phyloP scores from a whole-genome alignment of 92 coral and sea anemone species.

The Phenganax marumi region DNA sequence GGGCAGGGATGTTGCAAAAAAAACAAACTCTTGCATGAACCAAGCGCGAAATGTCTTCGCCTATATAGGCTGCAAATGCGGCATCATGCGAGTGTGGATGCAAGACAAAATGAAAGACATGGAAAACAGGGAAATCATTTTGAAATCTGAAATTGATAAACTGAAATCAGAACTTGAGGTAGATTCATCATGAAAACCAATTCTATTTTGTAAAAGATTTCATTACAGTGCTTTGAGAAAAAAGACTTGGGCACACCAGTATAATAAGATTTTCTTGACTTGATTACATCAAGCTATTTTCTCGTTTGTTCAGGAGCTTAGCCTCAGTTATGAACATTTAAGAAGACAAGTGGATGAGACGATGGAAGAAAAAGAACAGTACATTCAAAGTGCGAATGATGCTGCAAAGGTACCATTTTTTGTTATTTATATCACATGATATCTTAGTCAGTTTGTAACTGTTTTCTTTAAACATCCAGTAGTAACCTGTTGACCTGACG shows the following conservation, averaged over 20 bases:
- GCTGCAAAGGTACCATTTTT: constrained; percentile 23
- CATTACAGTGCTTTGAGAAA: no score
- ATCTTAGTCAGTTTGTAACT: no score
- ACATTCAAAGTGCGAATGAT: constrained; percentile 37
- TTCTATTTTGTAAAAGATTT: no score
- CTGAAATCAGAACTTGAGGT: constrained; percentile 40
- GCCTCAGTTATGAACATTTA: constrained; percentile 39
- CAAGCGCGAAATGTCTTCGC: no score
- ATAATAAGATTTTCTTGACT: no score
- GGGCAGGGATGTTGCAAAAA: no score
- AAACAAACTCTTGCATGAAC: no score
- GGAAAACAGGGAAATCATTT: constrained; percentile 15
- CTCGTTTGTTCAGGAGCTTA: neutral
- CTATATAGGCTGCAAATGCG: no score
- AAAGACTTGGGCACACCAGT: no score
- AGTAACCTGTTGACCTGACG: neutral
- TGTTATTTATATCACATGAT: no score
- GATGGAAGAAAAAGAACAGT: constrained; percentile 41
- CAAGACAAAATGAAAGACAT: constrained; percentile 10
- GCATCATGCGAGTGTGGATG: neutral
- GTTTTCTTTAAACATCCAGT: no score
- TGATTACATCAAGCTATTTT: neutral
- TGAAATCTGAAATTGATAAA: constrained; percentile 23
- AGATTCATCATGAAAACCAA: neutral
- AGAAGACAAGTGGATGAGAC: constrained; percentile 42